A percentile compares a stretch with the other conserved stretches of the same genome.
These are phyloP conservation scores for Redunca redunca DNA, from an alignment of 2,113 vertebrate species.

Conservation along the genomic window DNA sequence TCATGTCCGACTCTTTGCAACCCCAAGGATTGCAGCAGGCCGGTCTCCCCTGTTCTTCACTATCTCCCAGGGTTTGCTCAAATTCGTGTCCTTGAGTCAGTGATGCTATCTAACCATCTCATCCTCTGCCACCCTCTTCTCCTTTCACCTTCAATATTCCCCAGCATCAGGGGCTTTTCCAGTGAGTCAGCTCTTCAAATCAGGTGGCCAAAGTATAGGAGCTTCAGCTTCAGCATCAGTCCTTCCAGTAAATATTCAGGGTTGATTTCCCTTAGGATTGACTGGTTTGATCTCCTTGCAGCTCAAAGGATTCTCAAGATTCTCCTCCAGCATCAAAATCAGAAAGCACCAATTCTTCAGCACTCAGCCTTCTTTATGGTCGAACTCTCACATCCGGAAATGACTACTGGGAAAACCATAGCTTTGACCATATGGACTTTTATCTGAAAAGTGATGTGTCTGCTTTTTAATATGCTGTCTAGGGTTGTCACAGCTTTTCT, in stretches of 20 bases:
- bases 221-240: background rate
- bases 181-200: background rate
- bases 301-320: background rate
- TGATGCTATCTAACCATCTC: background rate
- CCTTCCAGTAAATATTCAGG: background rate
- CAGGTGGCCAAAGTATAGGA: background rate
- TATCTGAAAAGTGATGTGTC: background rate
- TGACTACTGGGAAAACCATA: background rate
- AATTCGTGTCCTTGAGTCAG: background rate
- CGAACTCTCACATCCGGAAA: background rate
- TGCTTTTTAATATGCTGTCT: background rate
- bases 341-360: background rate
- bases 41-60: background rate
- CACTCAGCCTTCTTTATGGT: background rate
- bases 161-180: background rate
- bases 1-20: rapidly evolving
- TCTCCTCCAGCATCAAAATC: background rate
- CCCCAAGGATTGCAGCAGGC: background rate
- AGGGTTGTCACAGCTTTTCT: background rate
- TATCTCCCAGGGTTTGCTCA: background rate
- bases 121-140: background rate
- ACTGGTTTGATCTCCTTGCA: background rate
- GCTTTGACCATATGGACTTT: background rate
- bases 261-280: background rate
- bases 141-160: background rate